A percentile compares a stretch with the other conserved stretches of the same genome.
Conservation (phyloP, 2,797 vertebrate species). For the Melanogrammus aeglefinus region DNA sequence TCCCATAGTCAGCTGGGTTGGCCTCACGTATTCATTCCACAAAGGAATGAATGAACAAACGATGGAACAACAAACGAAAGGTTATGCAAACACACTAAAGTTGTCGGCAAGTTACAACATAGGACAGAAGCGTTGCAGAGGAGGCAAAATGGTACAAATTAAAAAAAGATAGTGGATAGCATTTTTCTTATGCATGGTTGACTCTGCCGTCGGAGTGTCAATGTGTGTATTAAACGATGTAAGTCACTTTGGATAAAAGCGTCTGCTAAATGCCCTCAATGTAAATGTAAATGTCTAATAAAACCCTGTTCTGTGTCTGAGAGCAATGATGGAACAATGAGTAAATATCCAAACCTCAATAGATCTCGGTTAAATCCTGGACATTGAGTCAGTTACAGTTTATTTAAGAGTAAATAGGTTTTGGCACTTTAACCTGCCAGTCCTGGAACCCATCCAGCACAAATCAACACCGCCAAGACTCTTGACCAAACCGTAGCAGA, state of each 20-base stretch:
- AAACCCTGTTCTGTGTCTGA: neutral
- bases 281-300: too few relatives aligned
- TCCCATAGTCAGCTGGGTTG: neutral
- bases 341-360: neutral
- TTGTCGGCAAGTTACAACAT: neutral
- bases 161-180: neutral
- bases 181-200: neutral
- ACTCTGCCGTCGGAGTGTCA: too few relatives aligned
- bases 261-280: too few relatives aligned
- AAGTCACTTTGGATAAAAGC: too few relatives aligned
- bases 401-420: conserved; percentile 20
- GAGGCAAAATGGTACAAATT: neutral
- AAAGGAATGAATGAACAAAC: neutral
- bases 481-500: conserved; percentile 34
- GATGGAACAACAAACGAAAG: neutral
- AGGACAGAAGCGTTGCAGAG: neutral
- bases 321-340: neutral
- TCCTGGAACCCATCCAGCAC: conserved; percentile 5
- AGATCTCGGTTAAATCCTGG: neutral
- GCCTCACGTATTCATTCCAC: neutral
- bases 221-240: too few relatives aligned
- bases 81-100: neutral
- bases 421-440: conserved; percentile 11
- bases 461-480: conserved; percentile 27
- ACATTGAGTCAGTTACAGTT: neutral